Base-by-base conservation (phyloP, 2,113 vertebrate species). In the Pardalotus punctatus region DNA sequence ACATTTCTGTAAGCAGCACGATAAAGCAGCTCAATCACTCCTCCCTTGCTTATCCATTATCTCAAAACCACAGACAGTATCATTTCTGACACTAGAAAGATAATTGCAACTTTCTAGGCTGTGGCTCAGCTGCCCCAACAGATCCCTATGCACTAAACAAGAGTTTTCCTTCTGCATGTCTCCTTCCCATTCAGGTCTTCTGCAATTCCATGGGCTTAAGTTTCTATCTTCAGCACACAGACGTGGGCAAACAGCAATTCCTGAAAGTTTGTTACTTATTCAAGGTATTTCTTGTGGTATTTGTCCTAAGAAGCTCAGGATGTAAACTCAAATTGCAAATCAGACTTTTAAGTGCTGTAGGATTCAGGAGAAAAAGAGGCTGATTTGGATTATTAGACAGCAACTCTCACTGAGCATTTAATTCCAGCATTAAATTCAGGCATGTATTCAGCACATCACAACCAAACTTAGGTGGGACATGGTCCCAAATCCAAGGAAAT, bases 11-110 rank as follows among this genome's bases (percentile, higher is more conserved):
- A 92, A 92, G 94, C 88, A 93, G 88, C 40, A 61, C 0, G 36
- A 96, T 96, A 96, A 93, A 93, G 76, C 33, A 88, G 71, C 40
- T 71, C 71, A 62, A 25, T 92, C 74, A 88, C 72, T 91, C 72
- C 64, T 91, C 64, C 48, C 25, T 8, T 12, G 23, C n/a, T 74
- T 73, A 88, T 97, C 82, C 64, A 40, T 48, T 83, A 67, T 71
- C 64, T 77, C 28, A 56, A 81, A 91, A 6, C 72, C 76, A 89
- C 62, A 72, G 50, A 67, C 54, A 66, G 8, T 60, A 90, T 78
- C 20, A 53, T 47, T 80, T 81, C 54, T 78, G 81, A 92, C 81
- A 66, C 82, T 4, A 90, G 47, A 73, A 88, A 56, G 81, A 87
- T 36, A 94, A 77, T 87, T 85, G n/a, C 45, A 82, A 42, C 74